These are phyloP conservation scores for Acleris literana DNA, from an alignment of 2,888 invertebrate genomes.

Conservation along the genomic window DNA sequence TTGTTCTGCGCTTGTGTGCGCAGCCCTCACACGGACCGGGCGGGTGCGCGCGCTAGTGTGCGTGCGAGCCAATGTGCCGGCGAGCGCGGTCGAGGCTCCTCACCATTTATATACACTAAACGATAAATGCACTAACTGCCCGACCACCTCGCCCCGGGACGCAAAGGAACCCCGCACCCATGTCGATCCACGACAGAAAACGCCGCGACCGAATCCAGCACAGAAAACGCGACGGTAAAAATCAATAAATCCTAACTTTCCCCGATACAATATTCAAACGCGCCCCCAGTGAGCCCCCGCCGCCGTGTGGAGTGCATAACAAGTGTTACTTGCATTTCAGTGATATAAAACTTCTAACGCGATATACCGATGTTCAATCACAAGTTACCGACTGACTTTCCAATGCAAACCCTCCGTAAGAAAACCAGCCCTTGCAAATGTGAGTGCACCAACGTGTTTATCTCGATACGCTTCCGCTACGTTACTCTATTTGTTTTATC, in stretches of 20 bases:
- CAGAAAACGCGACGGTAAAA: conserved; percentile 58
- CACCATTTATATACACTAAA: conserved; percentile 53
- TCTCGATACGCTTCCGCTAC: conserved; percentile 49
- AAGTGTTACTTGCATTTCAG: conserved; percentile 76
- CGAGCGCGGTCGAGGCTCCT: conserved; percentile 49
- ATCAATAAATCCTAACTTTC: conserved; percentile 70
- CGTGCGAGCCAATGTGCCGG: conserved; percentile 56
- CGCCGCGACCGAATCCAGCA: conserved; percentile 45
- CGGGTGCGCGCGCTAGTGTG: conserved; percentile 48
- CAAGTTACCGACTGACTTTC: conserved; percentile 83
- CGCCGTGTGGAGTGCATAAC: conserved; percentile 57
- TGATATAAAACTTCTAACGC: conserved; percentile 58
- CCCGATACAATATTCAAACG: conserved; percentile 55
- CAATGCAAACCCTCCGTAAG: conserved; percentile 96
- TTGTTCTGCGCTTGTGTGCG: conserved; percentile 61
- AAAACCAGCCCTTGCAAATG: conserved; percentile 97
- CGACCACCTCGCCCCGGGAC: conserved; percentile 40
- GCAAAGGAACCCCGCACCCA: conserved; percentile 33
- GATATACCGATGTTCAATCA: conserved; percentile 80
- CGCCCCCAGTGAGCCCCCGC: conserved; percentile 42
- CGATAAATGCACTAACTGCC: conserved; percentile 50
- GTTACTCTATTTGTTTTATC: conserved; percentile 51
- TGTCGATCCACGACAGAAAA: conserved; percentile 48
- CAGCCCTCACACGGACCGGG: conserved; percentile 46
- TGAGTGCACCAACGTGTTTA: conserved; percentile 84